Evolutionary conservation across 2,113 vertebrate species (phyloP).

Genomic region (Carettochelys insculpta): DNA sequence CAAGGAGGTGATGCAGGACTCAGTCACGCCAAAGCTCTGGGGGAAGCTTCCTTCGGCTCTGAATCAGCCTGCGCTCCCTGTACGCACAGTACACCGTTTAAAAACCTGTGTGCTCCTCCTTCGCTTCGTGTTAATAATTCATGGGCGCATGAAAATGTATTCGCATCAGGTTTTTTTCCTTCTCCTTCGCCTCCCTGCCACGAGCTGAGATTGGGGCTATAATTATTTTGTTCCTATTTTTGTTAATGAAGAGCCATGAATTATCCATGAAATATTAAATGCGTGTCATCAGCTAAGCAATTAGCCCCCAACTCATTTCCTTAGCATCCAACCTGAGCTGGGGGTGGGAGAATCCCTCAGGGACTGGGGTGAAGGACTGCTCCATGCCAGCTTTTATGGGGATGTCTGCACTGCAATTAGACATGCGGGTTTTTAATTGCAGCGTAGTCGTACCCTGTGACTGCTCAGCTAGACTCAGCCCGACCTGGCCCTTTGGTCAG

Average conservation of each 20-base stretch:
- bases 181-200: background rate
- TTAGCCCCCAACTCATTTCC: background rate
- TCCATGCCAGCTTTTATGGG: background rate
- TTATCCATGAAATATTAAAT: background rate
- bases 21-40: background rate
- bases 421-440: background rate
- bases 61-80: background rate
- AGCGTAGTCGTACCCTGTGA: background rate
- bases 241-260: background rate
- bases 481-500: background rate
- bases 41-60: too few species aligned
- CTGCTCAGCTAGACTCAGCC: background rate
- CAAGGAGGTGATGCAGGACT: background rate
- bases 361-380: background rate
- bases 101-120: background rate
- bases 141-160: background rate
- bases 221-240: background rate
- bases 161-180: background rate
- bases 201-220: background rate
- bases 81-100: background rate
- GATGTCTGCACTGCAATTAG: background rate
- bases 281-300: background rate
- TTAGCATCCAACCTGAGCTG: background rate
- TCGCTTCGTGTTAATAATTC: background rate
- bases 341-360: background rate